Conservation (phyloP, 1,140 invertebrate genomes). For the Drosophila nebulosa region DNA sequence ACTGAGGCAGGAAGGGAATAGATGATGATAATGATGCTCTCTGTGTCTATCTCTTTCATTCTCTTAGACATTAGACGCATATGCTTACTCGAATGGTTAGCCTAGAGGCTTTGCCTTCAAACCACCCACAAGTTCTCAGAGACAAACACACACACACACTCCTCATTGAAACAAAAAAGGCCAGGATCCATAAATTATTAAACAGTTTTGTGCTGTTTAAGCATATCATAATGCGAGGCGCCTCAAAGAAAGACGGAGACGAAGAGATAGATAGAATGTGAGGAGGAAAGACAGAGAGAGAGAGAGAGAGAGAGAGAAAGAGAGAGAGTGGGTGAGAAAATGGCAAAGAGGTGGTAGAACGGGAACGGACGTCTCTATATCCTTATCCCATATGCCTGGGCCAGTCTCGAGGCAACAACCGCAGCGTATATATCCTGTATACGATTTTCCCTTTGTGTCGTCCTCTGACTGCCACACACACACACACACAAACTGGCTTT, state of each 20-base stretch:
- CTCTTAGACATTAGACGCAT: conserved; percentile 3
- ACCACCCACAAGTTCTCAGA: background rate
- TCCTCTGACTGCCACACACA: background rate
- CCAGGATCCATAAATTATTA: conserved; percentile 76
- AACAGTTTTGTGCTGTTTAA: conserved; percentile 79
- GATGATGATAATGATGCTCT: background rate
- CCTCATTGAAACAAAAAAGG: conserved; percentile 6
- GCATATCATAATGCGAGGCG: conserved; percentile 74
- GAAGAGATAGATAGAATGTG: background rate
- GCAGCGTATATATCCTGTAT: conserved; percentile 31
- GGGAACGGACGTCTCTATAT: conserved; percentile 2
- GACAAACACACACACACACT: background rate
- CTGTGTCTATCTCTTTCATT: background rate
- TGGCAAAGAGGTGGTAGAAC: background rate
- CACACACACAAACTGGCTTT: background rate
- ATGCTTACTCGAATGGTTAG: conserved; percentile 1
- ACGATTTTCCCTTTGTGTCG: conserved; percentile 20
- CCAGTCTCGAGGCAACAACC: conserved; percentile 23
- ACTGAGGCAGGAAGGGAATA: background rate
- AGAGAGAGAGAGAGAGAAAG: background rate
- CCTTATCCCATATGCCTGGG: conserved; percentile 14
- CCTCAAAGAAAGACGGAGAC: conserved; percentile 44
- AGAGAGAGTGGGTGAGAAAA: background rate
- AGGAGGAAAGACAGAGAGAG: background rate
- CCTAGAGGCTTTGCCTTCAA: background rate